Evolutionary conservation across 1,140 invertebrate genomes (phyloP).

Genomic region (Trypoxylus dichotomus): DNA sequence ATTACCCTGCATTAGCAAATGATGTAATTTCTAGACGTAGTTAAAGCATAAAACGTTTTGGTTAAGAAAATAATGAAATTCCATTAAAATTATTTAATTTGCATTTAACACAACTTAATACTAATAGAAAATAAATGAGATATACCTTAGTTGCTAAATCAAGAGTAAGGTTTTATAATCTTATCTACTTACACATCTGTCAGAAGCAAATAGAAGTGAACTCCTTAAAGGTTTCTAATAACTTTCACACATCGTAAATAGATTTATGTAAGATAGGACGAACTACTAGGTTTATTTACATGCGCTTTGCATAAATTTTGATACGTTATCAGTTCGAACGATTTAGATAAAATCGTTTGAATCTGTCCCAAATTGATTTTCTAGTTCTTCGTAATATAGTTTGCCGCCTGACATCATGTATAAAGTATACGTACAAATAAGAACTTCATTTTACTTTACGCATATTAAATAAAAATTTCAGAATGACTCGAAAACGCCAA

Average conservation of each 20-base stretch:
- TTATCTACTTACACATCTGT: no score
- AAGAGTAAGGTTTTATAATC: no score
- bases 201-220: no score
- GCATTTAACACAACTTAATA: no score
- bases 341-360: constrained; percentile 4
- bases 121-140: no score
- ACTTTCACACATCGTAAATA: background rate
- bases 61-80: no score
- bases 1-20: no score
- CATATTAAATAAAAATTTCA: constrained; percentile 40
- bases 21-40: no score
- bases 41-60: no score
- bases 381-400: background rate
- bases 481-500: constrained; percentile 79
- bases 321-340: constrained; percentile 7
- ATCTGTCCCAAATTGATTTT: background rate
- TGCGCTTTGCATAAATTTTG: background rate
- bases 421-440: background rate
- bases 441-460: background rate
- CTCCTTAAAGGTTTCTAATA: background rate
- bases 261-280: constrained; percentile 32
- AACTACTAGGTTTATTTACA: constrained; percentile 1
- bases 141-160: no score
- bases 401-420: background rate
- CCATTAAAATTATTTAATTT: no score